Percentiles rank a stretch among this genome's conserved stretches.
These are phyloP conservation scores for Nomada ferruginata DNA, from an alignment of 2,888 invertebrate species.

Conservation along the genomic window DNA sequence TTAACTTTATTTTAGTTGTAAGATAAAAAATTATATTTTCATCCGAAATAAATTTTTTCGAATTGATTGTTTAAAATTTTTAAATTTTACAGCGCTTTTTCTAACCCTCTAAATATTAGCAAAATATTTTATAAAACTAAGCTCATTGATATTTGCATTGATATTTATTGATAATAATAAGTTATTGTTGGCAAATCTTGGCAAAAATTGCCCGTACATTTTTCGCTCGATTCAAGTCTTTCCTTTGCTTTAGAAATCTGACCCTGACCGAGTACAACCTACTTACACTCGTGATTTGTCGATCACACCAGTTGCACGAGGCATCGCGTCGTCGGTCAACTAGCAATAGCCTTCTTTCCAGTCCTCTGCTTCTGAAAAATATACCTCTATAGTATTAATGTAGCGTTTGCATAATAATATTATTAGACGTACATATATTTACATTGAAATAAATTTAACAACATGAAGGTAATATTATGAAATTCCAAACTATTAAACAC, in stretches of 20 bases:
- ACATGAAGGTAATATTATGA: neutral
- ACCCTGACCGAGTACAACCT: conserved; percentile 76
- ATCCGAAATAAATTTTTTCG: too few relatives aligned
- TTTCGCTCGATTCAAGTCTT: conserved; percentile 27
- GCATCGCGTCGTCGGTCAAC: conserved; percentile 29
- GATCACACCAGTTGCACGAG: conserved; percentile 60
- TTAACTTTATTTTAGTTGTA: too few relatives aligned
- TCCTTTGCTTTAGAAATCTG: conserved; percentile 65
- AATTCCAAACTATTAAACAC: neutral
- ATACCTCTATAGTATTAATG: too few relatives aligned
- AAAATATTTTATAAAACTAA: too few relatives aligned
- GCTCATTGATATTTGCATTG: too few relatives aligned
- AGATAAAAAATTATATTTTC: too few relatives aligned
- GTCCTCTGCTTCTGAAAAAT: neutral
- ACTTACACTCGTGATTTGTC: conserved; percentile 68
- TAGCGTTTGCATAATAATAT: neutral
- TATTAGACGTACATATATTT: neutral
- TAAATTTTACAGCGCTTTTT: too few relatives aligned
- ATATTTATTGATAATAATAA: neutral
- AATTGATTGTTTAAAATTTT: too few relatives aligned
- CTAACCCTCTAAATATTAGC: too few relatives aligned
- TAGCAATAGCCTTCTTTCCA: conserved; percentile 4
- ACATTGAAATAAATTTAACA: neutral
- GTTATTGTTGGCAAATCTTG: neutral
- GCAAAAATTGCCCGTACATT: neutral